Evolutionary conservation across 2,888 invertebrate genomes (phyloP), one percentile per base, ranked within the genome.

Genomic region (Troilus luridus): DNA sequence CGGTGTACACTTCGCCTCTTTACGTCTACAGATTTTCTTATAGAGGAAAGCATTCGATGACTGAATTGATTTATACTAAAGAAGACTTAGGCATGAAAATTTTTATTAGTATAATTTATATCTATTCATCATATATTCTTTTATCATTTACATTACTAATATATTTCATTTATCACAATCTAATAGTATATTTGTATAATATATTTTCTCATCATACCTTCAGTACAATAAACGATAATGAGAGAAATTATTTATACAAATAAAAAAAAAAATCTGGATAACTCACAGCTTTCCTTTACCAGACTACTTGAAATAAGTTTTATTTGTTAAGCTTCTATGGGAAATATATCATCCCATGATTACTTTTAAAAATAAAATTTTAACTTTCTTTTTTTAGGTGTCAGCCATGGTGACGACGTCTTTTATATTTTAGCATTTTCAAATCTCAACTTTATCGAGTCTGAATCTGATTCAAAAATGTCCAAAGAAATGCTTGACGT

Each of bases 391-490:
- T 92, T n/a, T 92, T 9, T 77, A 93, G 93, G 93, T 62, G 92
- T 93, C 3, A 92, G 93, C 81, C 93, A 93, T 90, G 93, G 92
- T n/a, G 93, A 93, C 91, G 93, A 93, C 88, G 91, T 92, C 7
- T 91, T 91, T n/a, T 93, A 93, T 88, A 88, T 93, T 21, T 90
- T 93, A n/a, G 92, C 92, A 58, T 91, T 91, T 41, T 11, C 21
- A 3, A 89, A 90, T 59, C 92, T 94, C 27, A 93, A 94, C 92
- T 93, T 81, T 54, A 3, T 54, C 8, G 54, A 81, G 10, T 54
- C 54, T 56, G 21, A 81, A 54, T 81, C 54, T 21, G 81, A 81
- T 56, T 54, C 10, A 54, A 54, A 81, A 41, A 60, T 91, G 41
- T 91, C 91, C 8, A 81, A 88, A 72, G 54, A 85, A n/a, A 88